Percentiles rank a stretch among this genome's conserved stretches.
phyloP scores from a whole-genome alignment of 2,113 vertebrate genomes.

The Talpa occidentalis region DNA sequence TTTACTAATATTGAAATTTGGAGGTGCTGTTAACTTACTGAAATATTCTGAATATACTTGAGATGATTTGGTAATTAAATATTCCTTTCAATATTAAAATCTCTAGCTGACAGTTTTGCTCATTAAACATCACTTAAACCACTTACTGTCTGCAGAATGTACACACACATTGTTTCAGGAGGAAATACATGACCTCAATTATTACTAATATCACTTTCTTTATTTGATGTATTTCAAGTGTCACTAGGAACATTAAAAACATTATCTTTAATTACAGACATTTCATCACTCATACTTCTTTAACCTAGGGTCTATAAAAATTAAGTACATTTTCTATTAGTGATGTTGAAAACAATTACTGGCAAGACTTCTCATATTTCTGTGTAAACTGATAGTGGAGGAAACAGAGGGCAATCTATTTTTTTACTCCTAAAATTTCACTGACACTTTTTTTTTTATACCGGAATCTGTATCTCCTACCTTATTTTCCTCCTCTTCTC shows the following conservation, averaged over 20 bases:
- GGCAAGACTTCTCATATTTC: neutral
- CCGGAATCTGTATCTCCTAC: neutral
- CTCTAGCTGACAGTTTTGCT: constrained; percentile 25
- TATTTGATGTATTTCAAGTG: constrained; percentile 39
- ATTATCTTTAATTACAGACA: neutral
- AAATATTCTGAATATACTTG: neutral
- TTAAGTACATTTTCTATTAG: neutral
- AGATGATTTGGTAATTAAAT: constrained; percentile 12
- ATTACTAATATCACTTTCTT: constrained; percentile 35
- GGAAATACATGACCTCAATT: constrained; percentile 23
- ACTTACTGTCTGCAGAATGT: neutral
- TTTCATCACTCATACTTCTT: constrained; percentile 22
- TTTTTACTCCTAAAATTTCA: neutral
- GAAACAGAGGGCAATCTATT: neutral
- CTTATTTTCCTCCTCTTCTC: neutral
- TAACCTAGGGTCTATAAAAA: neutral
- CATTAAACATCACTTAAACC: constrained; percentile 20
- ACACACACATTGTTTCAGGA: constrained; percentile 21
- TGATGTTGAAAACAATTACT: neutral
- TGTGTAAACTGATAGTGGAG: neutral
- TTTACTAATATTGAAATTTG: constrained; percentile 17
- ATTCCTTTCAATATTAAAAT: constrained; percentile 13
- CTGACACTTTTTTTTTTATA: neutral
- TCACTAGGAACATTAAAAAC: neutral
- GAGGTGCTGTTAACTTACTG: neutral